Percentiles rank a stretch among this genome's conserved stretches.
These are phyloP conservation scores for Ceratoteleas bidentatus DNA, from an alignment of 1,140 invertebrate genomes.

Conservation along the genomic window DNA sequence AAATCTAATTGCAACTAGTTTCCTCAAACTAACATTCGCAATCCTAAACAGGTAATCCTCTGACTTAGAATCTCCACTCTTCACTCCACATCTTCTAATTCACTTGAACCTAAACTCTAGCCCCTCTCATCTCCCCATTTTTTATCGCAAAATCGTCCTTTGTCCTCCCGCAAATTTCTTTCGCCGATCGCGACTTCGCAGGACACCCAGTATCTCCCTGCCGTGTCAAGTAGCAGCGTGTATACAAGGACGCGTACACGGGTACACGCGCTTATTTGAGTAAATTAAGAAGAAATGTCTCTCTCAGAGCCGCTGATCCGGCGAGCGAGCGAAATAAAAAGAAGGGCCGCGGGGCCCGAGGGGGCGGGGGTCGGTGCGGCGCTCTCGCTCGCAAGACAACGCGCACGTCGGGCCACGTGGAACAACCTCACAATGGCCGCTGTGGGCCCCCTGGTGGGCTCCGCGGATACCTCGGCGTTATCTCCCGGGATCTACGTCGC, in stretches of 20 bases:
- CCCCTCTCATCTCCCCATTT: too few species aligned
- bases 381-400: constrained; percentile 21
- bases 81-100: too few species aligned
- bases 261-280: constrained; percentile 63
- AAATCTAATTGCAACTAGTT: too few species aligned
- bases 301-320: constrained; percentile 33
- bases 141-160: too few species aligned
- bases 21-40: too few species aligned
- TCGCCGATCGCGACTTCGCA: constrained; percentile 1
- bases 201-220: constrained; percentile 23
- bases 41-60: too few species aligned
- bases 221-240: constrained; percentile 53
- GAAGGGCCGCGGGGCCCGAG: constrained; percentile 16
- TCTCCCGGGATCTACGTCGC: constrained; percentile 70
- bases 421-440: constrained; percentile 69
- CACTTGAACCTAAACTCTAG: too few species aligned
- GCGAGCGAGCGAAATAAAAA: constrained; percentile 44
- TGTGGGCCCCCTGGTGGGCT: constrained; percentile 74
- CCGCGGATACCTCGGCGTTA: constrained; percentile 76
- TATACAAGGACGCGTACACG: constrained; percentile 59
- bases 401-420: constrained; percentile 28
- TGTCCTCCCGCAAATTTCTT: too few species aligned
- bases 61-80: too few species aligned
- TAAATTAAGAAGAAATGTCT: constrained; percentile 68
- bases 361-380: constrained; percentile 41